Base-by-base conservation (phyloP, 2,797 vertebrate species). In the Sebastes nivosus region DNA sequence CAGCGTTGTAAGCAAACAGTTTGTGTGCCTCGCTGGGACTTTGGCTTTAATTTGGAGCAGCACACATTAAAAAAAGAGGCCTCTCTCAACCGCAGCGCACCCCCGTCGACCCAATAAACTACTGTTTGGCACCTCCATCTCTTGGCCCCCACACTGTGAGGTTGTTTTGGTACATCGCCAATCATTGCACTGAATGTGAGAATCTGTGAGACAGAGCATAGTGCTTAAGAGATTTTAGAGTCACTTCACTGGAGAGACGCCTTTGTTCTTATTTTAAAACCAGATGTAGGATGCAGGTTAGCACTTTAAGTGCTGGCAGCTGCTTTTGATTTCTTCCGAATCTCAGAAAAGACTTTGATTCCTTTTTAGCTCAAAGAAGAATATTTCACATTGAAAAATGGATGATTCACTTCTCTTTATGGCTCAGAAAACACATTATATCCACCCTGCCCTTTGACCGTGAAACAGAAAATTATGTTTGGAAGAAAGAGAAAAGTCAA, bases 201-300 rank as follows among this genome's bases (percentile, higher is more conserved):
- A 82, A 75, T 60, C 55, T 61, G 20, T 66, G 32, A 46, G 58
- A 46, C 72, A 54, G 69, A 32, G 69, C 52, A 34, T 3, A 72
- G 63, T 10, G 72, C 54, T 79, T 60, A 74, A 61, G 75, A 82
- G 65, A 84, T 71, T 80, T 78, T 20, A 63, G 54, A 75, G 72
- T 10, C n/a, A 58, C 42, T 68, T 59, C 72, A 71, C 61, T 24
- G 42, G 70, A 83, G 61, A 80, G 36, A 75, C 77, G 52, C 63
- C 77, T 91, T 86, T 92, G 88, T 92, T 92, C 85, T 87, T 85
- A 80, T 86, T 83, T 85, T 73, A 77, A 88, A 93, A 83, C 70
- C 80, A 67, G 64, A 82, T 75, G 16, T 61, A 77, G 58, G 80
- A 86, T 75, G 67, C 73, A 77, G 81, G 74, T 82, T 84, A 61